Conservation (phyloP, 2,797 vertebrate genomes). For the Serranus cabrilla region DNA sequence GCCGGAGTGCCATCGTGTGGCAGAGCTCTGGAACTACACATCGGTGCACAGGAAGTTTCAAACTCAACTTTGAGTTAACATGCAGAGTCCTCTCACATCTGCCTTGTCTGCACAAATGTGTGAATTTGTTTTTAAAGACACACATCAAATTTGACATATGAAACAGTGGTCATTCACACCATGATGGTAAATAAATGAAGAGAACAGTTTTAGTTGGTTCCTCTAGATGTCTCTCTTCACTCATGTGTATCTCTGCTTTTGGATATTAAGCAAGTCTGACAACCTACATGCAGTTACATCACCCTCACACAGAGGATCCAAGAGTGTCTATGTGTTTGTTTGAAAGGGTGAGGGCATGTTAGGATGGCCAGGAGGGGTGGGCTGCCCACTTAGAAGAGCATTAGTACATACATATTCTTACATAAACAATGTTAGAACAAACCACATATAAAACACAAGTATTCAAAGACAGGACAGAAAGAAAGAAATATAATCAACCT, state of each 20-base stretch:
- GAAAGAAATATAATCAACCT: too few species aligned
- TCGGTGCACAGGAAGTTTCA: background rate
- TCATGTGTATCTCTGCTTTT: constrained; percentile 24
- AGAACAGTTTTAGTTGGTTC: constrained; percentile 39
- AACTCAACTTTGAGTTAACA: background rate
- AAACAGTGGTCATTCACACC: background rate
- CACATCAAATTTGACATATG: background rate
- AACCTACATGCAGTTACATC: constrained; percentile 40
- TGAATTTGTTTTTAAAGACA: background rate
- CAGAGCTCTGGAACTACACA: constrained; percentile 27
- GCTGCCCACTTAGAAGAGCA: background rate
- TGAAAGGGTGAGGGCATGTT: background rate
- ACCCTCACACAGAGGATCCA: constrained; percentile 19
- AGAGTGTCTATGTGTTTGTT: background rate
- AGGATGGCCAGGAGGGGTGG: background rate
- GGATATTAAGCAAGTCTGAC: constrained; percentile 7
- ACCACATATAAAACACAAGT: background rate
- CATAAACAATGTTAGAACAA: background rate
- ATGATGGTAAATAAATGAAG: background rate
- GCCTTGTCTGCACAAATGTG: background rate
- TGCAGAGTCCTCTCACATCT: too few species aligned
- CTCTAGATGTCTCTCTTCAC: constrained; percentile 76
- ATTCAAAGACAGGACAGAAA: background rate
- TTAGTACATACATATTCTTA: too few species aligned
- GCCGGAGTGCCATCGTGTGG: constrained; percentile 77